A percentile compares a stretch with the other conserved stretches of the same genome.
These are phyloP conservation scores for Lasioglossum malachurum DNA, from an alignment of 2,888 invertebrate species.

Conservation along the genomic window DNA sequence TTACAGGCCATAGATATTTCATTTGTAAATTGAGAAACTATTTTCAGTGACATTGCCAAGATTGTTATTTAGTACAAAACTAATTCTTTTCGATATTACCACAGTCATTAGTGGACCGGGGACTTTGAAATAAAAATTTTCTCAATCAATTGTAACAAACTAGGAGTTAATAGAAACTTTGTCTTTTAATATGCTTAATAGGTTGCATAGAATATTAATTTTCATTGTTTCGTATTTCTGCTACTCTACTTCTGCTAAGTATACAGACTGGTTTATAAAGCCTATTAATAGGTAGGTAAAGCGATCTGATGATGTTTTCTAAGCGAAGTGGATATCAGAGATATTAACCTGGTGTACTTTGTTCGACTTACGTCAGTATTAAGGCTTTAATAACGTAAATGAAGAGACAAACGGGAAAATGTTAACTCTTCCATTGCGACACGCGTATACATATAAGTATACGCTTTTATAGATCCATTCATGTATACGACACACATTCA, in stretches of 20 bases:
- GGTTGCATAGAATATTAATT: neutral
- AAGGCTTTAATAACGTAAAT: neutral
- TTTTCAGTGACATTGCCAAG: neutral
- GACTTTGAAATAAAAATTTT: neutral
- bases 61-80: neutral
- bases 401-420: neutral
- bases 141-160: neutral
- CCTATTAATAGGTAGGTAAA: neutral
- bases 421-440: neutral
- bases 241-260: too few relatives aligned
- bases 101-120: neutral
- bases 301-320: neutral
- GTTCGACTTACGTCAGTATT: neutral
- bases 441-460: neutral
- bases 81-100: neutral
- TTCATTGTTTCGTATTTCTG: neutral
- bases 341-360: neutral
- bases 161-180: neutral
- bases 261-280: neutral
- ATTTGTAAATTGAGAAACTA: neutral
- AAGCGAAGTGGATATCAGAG: conserved; percentile 1
- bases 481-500: neutral
- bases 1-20: neutral
- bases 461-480: neutral
- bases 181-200: neutral